Base-by-base conservation (phyloP, 2,888 invertebrate genomes). In the Cantharis rustica region DNA sequence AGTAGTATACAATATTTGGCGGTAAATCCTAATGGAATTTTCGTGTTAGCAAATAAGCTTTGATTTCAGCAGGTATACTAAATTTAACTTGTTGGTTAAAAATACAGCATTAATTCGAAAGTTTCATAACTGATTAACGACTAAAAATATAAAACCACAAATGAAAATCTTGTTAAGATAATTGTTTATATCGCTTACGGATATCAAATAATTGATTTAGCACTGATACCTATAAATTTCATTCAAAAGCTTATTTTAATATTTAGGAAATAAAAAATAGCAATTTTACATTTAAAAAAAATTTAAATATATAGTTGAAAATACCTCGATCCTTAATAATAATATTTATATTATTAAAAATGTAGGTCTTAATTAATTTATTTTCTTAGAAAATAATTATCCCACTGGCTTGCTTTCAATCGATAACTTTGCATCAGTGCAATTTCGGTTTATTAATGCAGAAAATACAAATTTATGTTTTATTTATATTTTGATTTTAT, bases 11-110 rank as follows among this genome's bases (percentile, higher is more conserved):
- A 72, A 79, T 79, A 76, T 73, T 75, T 71, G 66, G 47, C 68
- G 73, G 74, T 64, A 77, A 80, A 80, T 77, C 79, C 80, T 79
- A 80, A 80, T 80, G 80, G 80, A 78, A 64, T 78, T 80, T 80
- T 75, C 79, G 73, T 80, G 80, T 80, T 73, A 76, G 75, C 78
- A 80, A 62, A 75, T 71, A 75, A 71, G 72, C 72, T 64, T 76
- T 72, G 63, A 70, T 16, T 76, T 20, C 69, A 69, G 69, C 72
- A 71, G 72, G 72, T 73, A 27, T 26, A 71, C 72, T 68, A 75
- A 75, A 68, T 71, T 75, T 27, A 66, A 68, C 66, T 71, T 62
- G 61, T 62, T 26, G 31, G 68, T 72, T 69, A 75, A 75, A 64
- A 61, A 75, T 70, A 64, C 74, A 75, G 16, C 47, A 47, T 47